Conservation (phyloP, 53 echinoderm and acorn worm species). For the Glandiceps talaboti region DNA sequence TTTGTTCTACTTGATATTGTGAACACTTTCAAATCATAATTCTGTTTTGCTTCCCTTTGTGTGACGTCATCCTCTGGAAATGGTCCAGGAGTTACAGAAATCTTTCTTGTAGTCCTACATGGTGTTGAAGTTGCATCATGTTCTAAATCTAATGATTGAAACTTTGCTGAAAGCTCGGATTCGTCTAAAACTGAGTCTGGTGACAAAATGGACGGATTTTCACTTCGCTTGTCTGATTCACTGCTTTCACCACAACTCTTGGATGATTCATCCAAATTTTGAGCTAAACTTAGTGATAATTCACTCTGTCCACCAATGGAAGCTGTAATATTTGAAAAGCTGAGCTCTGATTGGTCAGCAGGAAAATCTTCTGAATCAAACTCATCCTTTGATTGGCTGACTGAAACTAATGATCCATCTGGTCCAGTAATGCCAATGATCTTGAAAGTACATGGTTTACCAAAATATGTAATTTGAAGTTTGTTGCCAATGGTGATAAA, state of each 20-base stretch:
- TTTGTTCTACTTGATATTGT: not conserved
- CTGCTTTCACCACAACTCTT: not conserved
- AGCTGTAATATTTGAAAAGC: constrained; percentile 8
- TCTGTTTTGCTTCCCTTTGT: not conserved
- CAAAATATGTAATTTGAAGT: constrained; percentile 63
- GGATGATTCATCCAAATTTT: too few relatives aligned
- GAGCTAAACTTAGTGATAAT: not conserved
- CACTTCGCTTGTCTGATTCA: not conserved
- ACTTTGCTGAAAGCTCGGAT: not conserved
- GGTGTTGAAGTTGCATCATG: not conserved
- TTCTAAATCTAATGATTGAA: too few relatives aligned
- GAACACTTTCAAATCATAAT: not conserved
- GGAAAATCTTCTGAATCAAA: not conserved
- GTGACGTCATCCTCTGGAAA: not conserved
- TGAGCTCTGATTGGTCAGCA: not conserved
- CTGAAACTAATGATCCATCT: constrained; percentile 10
- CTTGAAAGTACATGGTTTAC: constrained; percentile 44
- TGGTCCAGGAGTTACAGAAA: not conserved
- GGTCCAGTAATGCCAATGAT: constrained; percentile 25
- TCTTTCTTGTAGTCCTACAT: not conserved
- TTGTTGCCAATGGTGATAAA: constrained; percentile 34
- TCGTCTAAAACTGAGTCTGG: not conserved
- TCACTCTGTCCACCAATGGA: not conserved
- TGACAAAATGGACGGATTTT: not conserved
- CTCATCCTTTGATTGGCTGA: constrained; percentile 12